Conservation (phyloP, 2,797 vertebrate species). For the Cynodonichthys magdalenae region DNA sequence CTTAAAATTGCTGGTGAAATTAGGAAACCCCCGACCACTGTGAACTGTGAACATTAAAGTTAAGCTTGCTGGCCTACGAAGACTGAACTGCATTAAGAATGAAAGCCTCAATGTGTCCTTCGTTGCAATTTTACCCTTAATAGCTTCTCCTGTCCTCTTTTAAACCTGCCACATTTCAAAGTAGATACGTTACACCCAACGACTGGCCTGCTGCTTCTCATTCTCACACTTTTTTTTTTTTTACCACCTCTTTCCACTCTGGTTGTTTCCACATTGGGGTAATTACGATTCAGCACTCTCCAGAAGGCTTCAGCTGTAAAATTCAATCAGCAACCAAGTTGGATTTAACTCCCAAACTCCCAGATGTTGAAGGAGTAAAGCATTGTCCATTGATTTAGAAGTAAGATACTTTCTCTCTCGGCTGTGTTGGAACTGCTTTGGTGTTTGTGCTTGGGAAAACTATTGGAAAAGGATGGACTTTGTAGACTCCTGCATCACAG, state of each 20-base stretch:
- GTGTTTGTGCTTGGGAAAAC: slow-evolving; percentile 48
- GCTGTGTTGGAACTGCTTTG: slow-evolving; percentile 35
- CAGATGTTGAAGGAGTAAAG: slow-evolving; percentile 72
- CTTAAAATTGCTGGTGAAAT: slow-evolving; percentile 23
- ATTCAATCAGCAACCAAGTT: slow-evolving; percentile 76
- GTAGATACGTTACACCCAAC: slow-evolving; percentile 60
- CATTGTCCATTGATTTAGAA: slow-evolving; percentile 69
- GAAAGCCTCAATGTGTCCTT: slow-evolving; percentile 41
- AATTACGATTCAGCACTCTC: slow-evolving; percentile 76
- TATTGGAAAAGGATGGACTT: slow-evolving; percentile 54
- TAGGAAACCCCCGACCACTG: slow-evolving; percentile 15
- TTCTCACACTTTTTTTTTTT: slow-evolving; percentile 67
- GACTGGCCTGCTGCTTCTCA: slow-evolving; percentile 58
- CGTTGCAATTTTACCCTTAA: slow-evolving; percentile 51
- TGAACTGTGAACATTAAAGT: slow-evolving; percentile 39
- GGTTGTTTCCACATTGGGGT: slow-evolving; percentile 70
- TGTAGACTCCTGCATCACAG: slow-evolving; percentile 32
- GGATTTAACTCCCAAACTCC: slow-evolving; percentile 77
- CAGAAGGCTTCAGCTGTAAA: slow-evolving; percentile 72
- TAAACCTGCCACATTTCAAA: slow-evolving; percentile 63
- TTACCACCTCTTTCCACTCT: slow-evolving; percentile 69
- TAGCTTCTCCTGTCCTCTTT: slow-evolving; percentile 51
- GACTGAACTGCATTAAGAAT: slow-evolving; percentile 45
- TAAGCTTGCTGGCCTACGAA: slow-evolving; percentile 26
- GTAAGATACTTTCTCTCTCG: slow-evolving; percentile 57